Base-by-base conservation (phyloP, 2,888 invertebrate genomes). In the Sepioteuthis lessoniana region DNA sequence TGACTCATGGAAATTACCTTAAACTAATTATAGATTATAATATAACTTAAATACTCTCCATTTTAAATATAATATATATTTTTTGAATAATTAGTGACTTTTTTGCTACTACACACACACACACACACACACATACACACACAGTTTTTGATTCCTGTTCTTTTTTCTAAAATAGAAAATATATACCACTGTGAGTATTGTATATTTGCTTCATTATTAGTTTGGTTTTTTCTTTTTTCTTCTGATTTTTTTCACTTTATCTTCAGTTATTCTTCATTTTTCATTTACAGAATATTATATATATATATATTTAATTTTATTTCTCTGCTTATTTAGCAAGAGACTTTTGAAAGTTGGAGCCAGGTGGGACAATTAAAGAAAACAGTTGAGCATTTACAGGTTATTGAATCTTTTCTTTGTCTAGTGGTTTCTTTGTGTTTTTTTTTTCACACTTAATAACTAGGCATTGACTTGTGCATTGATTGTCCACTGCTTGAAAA, bases 311-410 rank as follows among this genome's bases (percentile, higher is more conserved):
- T 37, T 19, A 35, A 93, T 37, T 35, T 93, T 38, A 47, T 93
- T 93, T 46, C 42, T 93, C 42, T 76, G 76, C 76, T 76, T 92
- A 42, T 92, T 46, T 92, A 92, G 92, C 42, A 47, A 92, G 92
- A 92, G 28, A 47, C 46, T 92, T 46, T 47, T 92, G 46, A 92
- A n/a, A 46, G 46, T 38, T 92, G 92, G 92, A 92, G 46, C 92
- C 47, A 92, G n/a, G 92, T 47, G 47, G 47, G 92, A n/a, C 92
- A 46, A 13, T 92, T 92, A 92, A 92, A 92, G 92, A 92, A 92
- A 47, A 47, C 46, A 42, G 46, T 92, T 92, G 92, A 38, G n/a
- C 28, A 42, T 92, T 46, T 92, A 92, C 92, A 92, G 92, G 92
- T 92, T 92, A 92, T 92, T 92, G n/a, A 92, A 46, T 92, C n/a